Evolutionary conservation across 2,113 vertebrate species (phyloP).

Genomic region (Ctenodactylus gundi): DNA sequence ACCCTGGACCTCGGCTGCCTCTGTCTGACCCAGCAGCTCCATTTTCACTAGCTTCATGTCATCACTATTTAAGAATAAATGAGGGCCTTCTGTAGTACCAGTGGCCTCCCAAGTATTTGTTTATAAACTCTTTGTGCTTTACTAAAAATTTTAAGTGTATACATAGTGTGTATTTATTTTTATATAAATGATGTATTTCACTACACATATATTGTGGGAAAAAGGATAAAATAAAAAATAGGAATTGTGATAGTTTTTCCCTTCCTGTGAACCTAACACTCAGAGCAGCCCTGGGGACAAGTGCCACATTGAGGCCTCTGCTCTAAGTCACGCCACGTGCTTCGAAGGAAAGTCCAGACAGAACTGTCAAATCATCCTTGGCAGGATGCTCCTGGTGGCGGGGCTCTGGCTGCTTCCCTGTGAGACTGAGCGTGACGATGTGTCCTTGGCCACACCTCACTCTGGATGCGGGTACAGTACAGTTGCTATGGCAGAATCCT

Average conservation of each 20-base stretch:
- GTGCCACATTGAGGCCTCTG: neutral
- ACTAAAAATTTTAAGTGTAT: neutral
- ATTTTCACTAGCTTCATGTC: neutral
- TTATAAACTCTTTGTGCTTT: neutral
- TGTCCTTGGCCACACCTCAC: slow-evolving; percentile 14
- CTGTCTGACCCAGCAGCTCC: neutral
- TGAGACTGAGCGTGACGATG: neutral
- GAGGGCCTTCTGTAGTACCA: neutral
- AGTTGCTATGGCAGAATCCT: slow-evolving; percentile 1
- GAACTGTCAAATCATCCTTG: neutral
- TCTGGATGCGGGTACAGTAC: neutral
- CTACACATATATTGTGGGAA: neutral
- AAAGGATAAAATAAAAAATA: neutral
- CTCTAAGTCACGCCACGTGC: neutral
- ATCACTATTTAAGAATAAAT: neutral
- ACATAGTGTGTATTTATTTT: neutral
- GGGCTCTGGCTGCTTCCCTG: neutral
- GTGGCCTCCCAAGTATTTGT: neutral
- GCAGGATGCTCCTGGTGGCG: neutral
- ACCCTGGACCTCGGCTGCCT: no score
- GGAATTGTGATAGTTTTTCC: neutral
- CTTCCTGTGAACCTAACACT: neutral
- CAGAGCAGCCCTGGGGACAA: neutral
- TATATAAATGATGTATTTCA: neutral
- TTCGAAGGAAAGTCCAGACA: neutral